Conservation (phyloP, 2,797 vertebrate genomes). For the Labeo calbasu region DNA sequence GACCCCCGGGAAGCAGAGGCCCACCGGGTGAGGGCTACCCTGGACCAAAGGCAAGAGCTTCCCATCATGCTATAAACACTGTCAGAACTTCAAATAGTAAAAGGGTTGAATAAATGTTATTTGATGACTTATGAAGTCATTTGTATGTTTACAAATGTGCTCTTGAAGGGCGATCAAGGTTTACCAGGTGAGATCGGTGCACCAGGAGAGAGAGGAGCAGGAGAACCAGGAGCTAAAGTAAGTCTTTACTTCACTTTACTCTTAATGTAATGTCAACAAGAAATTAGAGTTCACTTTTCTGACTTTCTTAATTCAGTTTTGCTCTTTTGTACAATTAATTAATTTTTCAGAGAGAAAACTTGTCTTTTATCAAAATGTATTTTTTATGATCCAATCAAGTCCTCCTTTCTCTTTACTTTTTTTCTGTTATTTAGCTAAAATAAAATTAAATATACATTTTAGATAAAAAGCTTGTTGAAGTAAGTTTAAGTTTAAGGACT, state of each 20-base stretch:
- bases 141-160: not conserved
- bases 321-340: not conserved
- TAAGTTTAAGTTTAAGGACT: too few species aligned
- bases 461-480: too few species aligned
- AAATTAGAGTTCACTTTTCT: not conserved
- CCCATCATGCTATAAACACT: not conserved
- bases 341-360: not conserved
- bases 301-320: not conserved
- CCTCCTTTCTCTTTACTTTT: too few species aligned
- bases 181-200: constrained; percentile 83
- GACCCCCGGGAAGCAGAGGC: constrained; percentile 82
- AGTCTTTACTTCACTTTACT: constrained; percentile 5
- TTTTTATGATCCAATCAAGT: not conserved
- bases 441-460: too few species aligned
- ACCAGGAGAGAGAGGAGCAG: constrained; percentile 83
- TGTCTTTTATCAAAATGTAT: not conserved
- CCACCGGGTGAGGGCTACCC: constrained; percentile 81
- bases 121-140: not conserved
- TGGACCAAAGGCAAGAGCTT: constrained; percentile 81
- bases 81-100: not conserved
- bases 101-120: not conserved
- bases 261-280: not conserved
- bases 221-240: constrained; percentile 85
- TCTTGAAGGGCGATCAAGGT: constrained; percentile 81
- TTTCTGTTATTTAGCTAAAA: too few species aligned